Percentiles rank a stretch among this genome's conserved stretches.
These are phyloP conservation scores for Leucoma salicis DNA, from an alignment of 2,888 invertebrate genomes.

Conservation along the genomic window DNA sequence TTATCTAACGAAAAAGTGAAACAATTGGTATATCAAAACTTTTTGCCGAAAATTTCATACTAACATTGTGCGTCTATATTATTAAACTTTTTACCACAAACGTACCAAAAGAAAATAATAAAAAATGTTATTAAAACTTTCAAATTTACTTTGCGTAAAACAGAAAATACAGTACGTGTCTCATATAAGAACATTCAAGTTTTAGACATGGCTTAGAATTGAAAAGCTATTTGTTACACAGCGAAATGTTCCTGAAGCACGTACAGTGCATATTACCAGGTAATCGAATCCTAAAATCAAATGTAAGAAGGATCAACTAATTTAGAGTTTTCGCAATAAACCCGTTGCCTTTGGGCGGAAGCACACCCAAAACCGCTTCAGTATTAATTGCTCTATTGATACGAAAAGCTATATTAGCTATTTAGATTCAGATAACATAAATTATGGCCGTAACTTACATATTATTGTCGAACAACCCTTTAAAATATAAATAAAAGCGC, in stretches of 20 bases:
- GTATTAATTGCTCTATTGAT: conserved; percentile 68
- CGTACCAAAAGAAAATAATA: conserved; percentile 15
- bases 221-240: conserved; percentile 49
- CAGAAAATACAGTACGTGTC: conserved; percentile 49
- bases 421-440: conserved; percentile 71
- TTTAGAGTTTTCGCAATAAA: conserved; percentile 71
- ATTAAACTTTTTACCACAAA: conserved; percentile 1
- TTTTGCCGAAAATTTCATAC: too few relatives aligned
- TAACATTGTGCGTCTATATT: neutral
- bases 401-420: conserved; percentile 56
- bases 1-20: too few relatives aligned
- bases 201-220: conserved; percentile 41
- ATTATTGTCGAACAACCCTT: conserved; percentile 34
- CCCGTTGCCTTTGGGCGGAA: conserved; percentile 57
- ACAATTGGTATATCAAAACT: too few relatives aligned
- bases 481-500: conserved; percentile 36
- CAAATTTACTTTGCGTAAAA: conserved; percentile 41
- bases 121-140: conserved; percentile 54
- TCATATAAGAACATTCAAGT: conserved; percentile 46
- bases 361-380: conserved; percentile 42
- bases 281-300: conserved; percentile 54
- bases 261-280: conserved; percentile 57
- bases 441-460: conserved; percentile 50
- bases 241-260: conserved; percentile 45
- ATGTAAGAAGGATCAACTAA: conserved; percentile 59